phyloP scores from a whole-genome alignment of 2,113 vertebrate species.

The Gopherus flavomarginatus region DNA sequence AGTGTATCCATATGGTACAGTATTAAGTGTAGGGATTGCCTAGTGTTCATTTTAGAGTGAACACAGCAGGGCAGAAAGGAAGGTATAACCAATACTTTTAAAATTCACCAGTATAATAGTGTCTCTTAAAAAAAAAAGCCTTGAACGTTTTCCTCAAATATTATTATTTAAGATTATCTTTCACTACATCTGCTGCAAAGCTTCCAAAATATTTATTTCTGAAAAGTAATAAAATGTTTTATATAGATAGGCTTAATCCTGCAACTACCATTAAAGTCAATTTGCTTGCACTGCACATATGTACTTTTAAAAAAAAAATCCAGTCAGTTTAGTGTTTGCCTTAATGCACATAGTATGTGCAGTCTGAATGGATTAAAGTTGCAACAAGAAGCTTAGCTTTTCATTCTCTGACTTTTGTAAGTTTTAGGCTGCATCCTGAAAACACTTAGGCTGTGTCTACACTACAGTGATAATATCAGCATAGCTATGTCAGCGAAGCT shows the following conservation, averaged over 20 bases:
- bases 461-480: neutral
- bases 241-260: neutral
- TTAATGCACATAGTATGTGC: rapidly evolving
- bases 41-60: neutral
- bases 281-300: neutral
- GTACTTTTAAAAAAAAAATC: neutral
- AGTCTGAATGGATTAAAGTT: neutral
- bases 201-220: neutral
- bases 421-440: neutral
- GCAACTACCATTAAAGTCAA: neutral
- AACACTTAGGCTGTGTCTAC: too few relatives aligned
- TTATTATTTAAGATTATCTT: rapidly evolving
- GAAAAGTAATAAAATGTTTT: neutral
- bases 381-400: neutral
- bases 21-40: neutral
- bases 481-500: neutral
- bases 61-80: neutral
- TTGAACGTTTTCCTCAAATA: rapidly evolving
- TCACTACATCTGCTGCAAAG: neutral
- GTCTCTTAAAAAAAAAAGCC: neutral
- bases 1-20: neutral
- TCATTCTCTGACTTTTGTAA: neutral
- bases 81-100: rapidly evolving
- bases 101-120: neutral
- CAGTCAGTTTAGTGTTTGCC: neutral